Evolutionary conservation across 2,888 invertebrate species (phyloP).

Genomic region (Synanthedon tipuliformis): DNA sequence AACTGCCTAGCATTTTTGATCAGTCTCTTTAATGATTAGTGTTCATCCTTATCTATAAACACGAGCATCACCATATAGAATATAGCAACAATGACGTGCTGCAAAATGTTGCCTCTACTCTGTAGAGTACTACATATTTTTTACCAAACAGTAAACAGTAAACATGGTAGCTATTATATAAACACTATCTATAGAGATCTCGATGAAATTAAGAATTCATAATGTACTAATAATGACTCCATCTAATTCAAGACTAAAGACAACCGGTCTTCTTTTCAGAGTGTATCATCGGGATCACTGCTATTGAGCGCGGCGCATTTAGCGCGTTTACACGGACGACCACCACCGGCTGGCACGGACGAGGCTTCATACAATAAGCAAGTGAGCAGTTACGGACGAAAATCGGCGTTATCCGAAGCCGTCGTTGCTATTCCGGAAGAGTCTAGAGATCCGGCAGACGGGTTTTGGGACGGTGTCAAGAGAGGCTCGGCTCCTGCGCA

Average conservation of each 20-base stretch:
- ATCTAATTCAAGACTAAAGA: conserved; percentile 4
- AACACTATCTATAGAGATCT: background rate
- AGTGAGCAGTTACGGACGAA: conserved; percentile 41
- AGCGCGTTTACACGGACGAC: conserved; percentile 65
- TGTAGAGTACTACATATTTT: no score
- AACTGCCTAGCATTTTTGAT: no score
- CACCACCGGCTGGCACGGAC: conserved; percentile 40
- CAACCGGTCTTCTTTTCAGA: conserved; percentile 65
- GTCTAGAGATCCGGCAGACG: conserved; percentile 40
- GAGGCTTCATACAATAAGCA: conserved; percentile 42
- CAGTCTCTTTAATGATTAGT: no score
- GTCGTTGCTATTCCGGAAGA: conserved; percentile 59
- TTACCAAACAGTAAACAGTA: no score
- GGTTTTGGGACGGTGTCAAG: conserved; percentile 61
- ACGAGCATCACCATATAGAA: no score
- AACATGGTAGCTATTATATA: background rate
- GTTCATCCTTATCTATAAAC: no score
- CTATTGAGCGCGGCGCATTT: conserved; percentile 83
- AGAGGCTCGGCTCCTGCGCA: conserved; percentile 56
- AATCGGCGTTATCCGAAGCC: conserved; percentile 32
- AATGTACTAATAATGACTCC: conserved; percentile 1
- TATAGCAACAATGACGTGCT: no score
- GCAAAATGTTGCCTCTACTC: no score
- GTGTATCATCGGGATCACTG: conserved; percentile 83
- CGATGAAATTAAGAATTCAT: background rate